Conservation (phyloP, 1,140 invertebrate species). For the Augochlora pura region DNA sequence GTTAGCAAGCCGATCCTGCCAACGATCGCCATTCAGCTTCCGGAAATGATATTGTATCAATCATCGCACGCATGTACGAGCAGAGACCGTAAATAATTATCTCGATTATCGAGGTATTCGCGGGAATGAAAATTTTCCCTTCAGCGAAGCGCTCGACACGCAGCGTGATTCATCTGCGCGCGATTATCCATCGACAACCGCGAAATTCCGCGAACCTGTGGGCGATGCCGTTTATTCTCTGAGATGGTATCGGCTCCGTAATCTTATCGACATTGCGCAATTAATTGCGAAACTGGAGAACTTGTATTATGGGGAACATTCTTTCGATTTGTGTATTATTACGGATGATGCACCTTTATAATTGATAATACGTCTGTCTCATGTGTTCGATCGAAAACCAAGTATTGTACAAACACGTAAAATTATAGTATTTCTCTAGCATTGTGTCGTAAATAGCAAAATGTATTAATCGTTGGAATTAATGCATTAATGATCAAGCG, state of each 20-base stretch:
- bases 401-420: too few species aligned
- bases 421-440: too few species aligned
- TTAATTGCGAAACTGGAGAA: too few species aligned
- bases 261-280: slow-evolving; percentile 1
- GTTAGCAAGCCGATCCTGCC: slow-evolving; percentile 3
- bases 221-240: not conserved
- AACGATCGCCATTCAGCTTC: not conserved
- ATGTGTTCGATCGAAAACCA: too few species aligned
- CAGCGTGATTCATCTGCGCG: slow-evolving; percentile 3
- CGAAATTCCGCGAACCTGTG: slow-evolving; percentile 16
- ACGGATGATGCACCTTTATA: too few species aligned
- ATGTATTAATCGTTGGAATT: too few species aligned
- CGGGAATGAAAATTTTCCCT: not conserved
- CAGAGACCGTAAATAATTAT: not conserved
- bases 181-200: not conserved
- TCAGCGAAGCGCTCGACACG: not conserved
- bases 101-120: not conserved
- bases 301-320: too few species aligned
- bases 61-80: not conserved
- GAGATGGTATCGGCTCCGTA: not conserved
- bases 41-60: slow-evolving; percentile 7
- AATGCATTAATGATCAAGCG: too few species aligned
- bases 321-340: too few species aligned
- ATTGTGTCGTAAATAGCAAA: too few species aligned
- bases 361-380: too few species aligned